Percentiles rank a stretch among this genome's conserved stretches.
These are phyloP conservation scores for Arctocebus calabarensis DNA, from an alignment of 2,797 vertebrate genomes.

Conservation along the genomic window DNA sequence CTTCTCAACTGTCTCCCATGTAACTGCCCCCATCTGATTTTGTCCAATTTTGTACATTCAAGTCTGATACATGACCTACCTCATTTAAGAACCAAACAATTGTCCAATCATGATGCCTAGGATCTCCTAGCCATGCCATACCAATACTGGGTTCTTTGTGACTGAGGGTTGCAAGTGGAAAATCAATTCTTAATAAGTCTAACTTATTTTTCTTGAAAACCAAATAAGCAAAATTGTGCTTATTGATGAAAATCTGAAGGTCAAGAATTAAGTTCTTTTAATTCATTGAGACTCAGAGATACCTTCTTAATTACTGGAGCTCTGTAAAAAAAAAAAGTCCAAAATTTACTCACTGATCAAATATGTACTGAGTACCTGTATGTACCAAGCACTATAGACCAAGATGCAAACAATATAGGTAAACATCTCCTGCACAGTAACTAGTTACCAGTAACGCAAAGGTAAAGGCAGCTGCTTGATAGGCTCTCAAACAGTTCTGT, in stretches of 20 bases:
- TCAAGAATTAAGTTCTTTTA: background rate
- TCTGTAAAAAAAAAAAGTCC: constrained; percentile 30
- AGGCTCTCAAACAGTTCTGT: background rate
- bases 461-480: background rate
- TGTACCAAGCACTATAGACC: background rate
- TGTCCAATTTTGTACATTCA: background rate
- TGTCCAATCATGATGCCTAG: background rate
- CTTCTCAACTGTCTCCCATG: background rate
- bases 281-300: background rate
- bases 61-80: background rate
- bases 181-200: constrained; percentile 7
- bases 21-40: background rate
- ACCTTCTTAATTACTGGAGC: background rate
- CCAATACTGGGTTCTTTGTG: background rate
- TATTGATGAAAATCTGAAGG: background rate
- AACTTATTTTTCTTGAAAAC: constrained; percentile 24
- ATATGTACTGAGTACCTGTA: background rate
- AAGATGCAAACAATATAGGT: background rate
- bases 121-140: background rate
- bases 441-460: background rate
- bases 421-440: background rate
- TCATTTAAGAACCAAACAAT: background rate
- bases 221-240: constrained; percentile 6
- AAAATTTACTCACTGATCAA: background rate
- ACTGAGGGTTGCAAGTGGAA: background rate